Conservation (phyloP, 2,888 invertebrate genomes). For the Ornithoptera priamus region DNA sequence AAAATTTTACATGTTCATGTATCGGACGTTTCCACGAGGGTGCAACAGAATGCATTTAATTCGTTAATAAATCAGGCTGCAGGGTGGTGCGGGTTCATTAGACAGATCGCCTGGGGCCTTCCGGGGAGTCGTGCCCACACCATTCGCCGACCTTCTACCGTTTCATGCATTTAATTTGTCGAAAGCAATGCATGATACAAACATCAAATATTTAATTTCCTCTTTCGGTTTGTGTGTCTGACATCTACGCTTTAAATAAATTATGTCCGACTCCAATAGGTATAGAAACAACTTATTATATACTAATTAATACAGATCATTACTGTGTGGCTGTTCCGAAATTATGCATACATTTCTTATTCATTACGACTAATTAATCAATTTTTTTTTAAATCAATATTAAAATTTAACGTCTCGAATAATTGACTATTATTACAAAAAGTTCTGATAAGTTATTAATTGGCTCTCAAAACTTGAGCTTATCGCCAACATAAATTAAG, state of each 20-base stretch:
- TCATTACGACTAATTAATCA: background rate
- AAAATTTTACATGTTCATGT: slow-evolving; percentile 37
- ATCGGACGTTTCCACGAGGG: slow-evolving; percentile 62
- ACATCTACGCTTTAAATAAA: background rate
- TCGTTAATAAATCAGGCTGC: slow-evolving; percentile 78
- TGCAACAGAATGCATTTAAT: slow-evolving; percentile 79
- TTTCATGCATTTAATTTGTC: slow-evolving; percentile 68
- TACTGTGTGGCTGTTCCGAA: background rate
- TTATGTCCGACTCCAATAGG: background rate
- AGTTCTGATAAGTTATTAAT: slow-evolving; percentile 74
- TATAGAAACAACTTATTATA: background rate
- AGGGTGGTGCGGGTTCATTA: slow-evolving; percentile 75
- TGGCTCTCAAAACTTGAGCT: slow-evolving; percentile 73
- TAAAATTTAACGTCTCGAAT: slow-evolving; percentile 9
- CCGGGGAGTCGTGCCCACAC: slow-evolving; percentile 68
- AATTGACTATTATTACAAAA: slow-evolving; percentile 46
- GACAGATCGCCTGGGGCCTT: slow-evolving; percentile 75
- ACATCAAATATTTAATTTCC: slow-evolving; percentile 39
- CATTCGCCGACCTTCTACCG: slow-evolving; percentile 57
- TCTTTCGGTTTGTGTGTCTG: background rate
- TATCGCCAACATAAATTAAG: slow-evolving; percentile 77
- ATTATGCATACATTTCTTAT: too few relatives aligned
- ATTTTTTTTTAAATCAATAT: slow-evolving; percentile 1
- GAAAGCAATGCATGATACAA: slow-evolving; percentile 59
- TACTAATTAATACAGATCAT: background rate